These are phyloP conservation scores for Oreochromis spilurus DNA, from an alignment of 2,113 vertebrate species.

Conservation along the genomic window DNA sequence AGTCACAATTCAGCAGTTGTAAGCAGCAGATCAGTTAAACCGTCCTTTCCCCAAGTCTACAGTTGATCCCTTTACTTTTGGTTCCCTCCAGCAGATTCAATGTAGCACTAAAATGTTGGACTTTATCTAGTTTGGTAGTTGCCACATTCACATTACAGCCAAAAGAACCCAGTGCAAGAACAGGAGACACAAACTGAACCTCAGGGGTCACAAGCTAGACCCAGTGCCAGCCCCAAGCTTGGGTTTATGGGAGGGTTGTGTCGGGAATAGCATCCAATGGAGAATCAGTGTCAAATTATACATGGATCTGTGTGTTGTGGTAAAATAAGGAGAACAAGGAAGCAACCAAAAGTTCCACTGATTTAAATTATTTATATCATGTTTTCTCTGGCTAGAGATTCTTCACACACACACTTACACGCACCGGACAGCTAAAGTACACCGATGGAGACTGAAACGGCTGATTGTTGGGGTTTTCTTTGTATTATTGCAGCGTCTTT, in stretches of 20 bases:
- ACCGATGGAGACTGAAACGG: background rate
- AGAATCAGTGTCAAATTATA: background rate
- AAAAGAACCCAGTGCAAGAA: background rate
- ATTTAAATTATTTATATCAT: background rate
- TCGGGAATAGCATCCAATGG: background rate
- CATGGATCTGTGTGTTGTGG: background rate
- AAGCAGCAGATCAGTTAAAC: background rate
- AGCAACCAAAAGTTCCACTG: background rate
- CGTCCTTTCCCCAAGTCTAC: background rate
- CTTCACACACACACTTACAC: background rate
- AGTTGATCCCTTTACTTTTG: background rate
- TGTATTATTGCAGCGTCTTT: background rate
- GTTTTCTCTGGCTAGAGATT: background rate
- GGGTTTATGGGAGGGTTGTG: background rate
- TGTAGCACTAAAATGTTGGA: background rate
- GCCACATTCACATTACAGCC: background rate
- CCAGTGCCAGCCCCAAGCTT: background rate
- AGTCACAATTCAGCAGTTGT: background rate
- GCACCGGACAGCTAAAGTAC: accelerated
- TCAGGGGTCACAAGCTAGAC: background rate
- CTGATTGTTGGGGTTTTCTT: background rate
- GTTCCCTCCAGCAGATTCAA: background rate
- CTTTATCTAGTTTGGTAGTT: background rate
- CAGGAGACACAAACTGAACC: background rate
- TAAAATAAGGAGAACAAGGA: background rate